phyloP scores from a whole-genome alignment of 2,113 vertebrate species.

The Oophaga pumilio region DNA sequence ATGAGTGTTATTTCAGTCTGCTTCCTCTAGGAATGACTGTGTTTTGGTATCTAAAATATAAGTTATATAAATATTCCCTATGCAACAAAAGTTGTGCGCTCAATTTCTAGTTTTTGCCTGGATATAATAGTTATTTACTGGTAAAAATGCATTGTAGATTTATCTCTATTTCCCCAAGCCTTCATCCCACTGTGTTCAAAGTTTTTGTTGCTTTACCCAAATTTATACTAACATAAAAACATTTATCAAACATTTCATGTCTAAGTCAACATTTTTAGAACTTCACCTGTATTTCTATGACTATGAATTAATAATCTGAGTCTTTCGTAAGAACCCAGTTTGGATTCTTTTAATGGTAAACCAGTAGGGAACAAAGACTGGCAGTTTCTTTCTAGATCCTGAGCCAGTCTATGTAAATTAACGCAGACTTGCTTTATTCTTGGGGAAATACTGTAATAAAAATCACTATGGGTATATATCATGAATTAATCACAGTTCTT shows the following conservation, averaged over 20 bases:
- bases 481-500: not conserved
- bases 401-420: not conserved
- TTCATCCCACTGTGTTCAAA: not conserved
- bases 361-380: conserved; percentile 10
- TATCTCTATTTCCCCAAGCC: not conserved
- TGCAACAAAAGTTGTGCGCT: no score
- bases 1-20: not conserved
- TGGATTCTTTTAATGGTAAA: conserved; percentile 32
- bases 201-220: not conserved
- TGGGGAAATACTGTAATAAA: not conserved
- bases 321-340: conserved; percentile 21
- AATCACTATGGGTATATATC: not conserved
- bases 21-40: not conserved
- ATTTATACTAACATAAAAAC: conserved; percentile 23
- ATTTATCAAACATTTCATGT: conserved; percentile 32
- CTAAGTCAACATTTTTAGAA: conserved; percentile 37
- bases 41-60: not conserved
- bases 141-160: not conserved
- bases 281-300: conserved; percentile 47
- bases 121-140: not conserved
- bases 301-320: conserved; percentile 43
- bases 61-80: no score
- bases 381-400: not conserved
- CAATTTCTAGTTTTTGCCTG: not conserved
- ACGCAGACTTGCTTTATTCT: not conserved